Conservation (phyloP, 2,797 vertebrate genomes). For the Mallotus villosus region DNA sequence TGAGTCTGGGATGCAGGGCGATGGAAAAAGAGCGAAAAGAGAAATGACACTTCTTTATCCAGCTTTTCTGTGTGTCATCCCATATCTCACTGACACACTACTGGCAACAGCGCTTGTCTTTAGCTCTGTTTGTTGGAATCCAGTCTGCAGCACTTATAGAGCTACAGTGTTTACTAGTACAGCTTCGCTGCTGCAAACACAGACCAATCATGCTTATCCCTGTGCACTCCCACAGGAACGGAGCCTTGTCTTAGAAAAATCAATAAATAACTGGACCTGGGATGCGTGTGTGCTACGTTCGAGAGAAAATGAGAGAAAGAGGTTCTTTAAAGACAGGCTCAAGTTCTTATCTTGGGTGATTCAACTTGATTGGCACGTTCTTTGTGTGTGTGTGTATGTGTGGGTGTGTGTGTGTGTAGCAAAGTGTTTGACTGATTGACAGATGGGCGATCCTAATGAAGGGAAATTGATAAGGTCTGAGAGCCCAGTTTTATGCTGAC, state of each 20-base stretch:
- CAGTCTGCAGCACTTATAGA: conserved; percentile 15
- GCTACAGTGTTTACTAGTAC: conserved; percentile 25
- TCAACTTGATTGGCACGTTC: conserved; percentile 28
- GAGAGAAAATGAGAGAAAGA: conserved; percentile 31
- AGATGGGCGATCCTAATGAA: conserved; percentile 64
- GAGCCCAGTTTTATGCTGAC: conserved; percentile 63
- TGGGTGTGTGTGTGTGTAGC: conserved; percentile 17
- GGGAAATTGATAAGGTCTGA: conserved; percentile 66
- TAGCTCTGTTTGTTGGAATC: conserved; percentile 3
- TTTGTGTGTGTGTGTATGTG: not conserved
- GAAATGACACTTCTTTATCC: too few species aligned
- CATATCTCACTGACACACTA: too few species aligned
- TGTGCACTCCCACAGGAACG: conserved; percentile 50
- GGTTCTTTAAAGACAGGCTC: conserved; percentile 38
- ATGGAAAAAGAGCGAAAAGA: too few species aligned
- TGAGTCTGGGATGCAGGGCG: not conserved
- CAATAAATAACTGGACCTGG: conserved; percentile 46
- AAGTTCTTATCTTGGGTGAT: conserved; percentile 44
- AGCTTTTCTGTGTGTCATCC: too few species aligned
- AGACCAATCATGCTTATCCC: conserved; percentile 56
- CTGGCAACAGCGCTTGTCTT: too few species aligned
- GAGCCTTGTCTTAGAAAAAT: conserved; percentile 48
- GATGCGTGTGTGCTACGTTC: conserved; percentile 22
- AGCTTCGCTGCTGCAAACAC: conserved; percentile 29
- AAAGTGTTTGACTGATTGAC: conserved; percentile 55